Evolutionary conservation across 2,797 vertebrate genomes (phyloP), one percentile per base, ranked within the genome.

Genomic region (Bradypodion ventrale): DNA sequence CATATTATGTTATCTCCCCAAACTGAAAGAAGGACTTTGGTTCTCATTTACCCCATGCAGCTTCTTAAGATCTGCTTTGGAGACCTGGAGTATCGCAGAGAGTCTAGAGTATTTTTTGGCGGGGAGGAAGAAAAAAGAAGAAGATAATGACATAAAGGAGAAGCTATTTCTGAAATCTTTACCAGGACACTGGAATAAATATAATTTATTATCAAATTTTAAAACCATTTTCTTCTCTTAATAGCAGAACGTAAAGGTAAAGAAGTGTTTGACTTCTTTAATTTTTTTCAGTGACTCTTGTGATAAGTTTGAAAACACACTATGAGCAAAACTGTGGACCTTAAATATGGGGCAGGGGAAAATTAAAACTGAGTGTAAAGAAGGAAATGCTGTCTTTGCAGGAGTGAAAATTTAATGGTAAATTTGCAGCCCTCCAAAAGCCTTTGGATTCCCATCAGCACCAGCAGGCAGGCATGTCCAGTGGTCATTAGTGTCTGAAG

Each of bases 121-220:
- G 29, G 9, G 5, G 40, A 25, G 56, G 16, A 44, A 27, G 16
- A 19, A 9, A 16, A 16, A 6, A 60, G 52, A 88, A 93, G 75
- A 80, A 85, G 77, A 63, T 35, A 85, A 9, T 60, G 4, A 15
- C 25, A 9, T 35, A 10, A 16, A 37, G 5, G 2, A 44, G 15
- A 60, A 80, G 40, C 56, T 74, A 27, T 27, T 1, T 69, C 75
- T 75, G 83, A 87, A 84, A 75, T 87, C 80, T 83, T 72, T 87
- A 85, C 75, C 52, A 85, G 73, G 46, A 23, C 59, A 65, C 80
- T 85, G 25, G 10, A 23, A 46, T 52, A 70, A 82, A 75, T 90
- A 81, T 86, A 78, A 86, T 75, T 84, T 73, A 87, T 76, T 40
- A 25, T 85, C 76, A 59, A 85, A 77, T 84, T 21, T 19, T 56